Evolutionary conservation across 1,140 invertebrate species (phyloP), one percentile per base, ranked within the genome.

Genomic region (Trichonephila clavipes): DNA sequence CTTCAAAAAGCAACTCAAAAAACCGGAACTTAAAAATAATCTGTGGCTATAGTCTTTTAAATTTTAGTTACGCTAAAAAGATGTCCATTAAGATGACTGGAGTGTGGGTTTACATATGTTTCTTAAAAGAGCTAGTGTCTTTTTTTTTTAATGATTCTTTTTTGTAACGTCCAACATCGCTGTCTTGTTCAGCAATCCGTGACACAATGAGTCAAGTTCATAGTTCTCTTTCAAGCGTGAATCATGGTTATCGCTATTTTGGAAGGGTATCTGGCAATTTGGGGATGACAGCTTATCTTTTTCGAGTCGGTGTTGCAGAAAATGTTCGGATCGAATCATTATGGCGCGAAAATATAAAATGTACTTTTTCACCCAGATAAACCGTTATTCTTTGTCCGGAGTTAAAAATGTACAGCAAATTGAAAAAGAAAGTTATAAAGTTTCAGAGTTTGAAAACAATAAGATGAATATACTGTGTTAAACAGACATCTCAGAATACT

Each of bases 181-280:
- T 40, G 40, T 72, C 64, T 59, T 89, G 88, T 66, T 69, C 66
- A 72, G n/a, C 51, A 77, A 59, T 16, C 40, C 34, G 51, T 61
- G 66, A 72, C 62, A 72, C 40, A 72, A 89, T 89, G 88, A 89
- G 40, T 89, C 88, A 72, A 24, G 62, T 77, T 72, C 66, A 66
- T 72, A 51, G 64, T 64, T 40, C 19, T 89, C 21, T 58, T 8
- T 51, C 88, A 89, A 51, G 62, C 88, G 88, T 89, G 88, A 89
- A 89, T 51, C 28, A 89, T 89, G 88, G 88, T 89, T 89, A 89
- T 89, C 88, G 64, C 64, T 28, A 89, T 88, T 89, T 89, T 72
- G 64, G 64, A 89, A 51, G 66, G 64, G 64, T 89, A 66, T 88
- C 86, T 88, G 62, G 66, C 62, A 44, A 89, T 89, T 89, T 89